A percentile compares a stretch with the other conserved stretches of the same genome.
These are phyloP conservation scores for Stomatorhinus ivindoensis DNA, from an alignment of 2,113 vertebrate species.

Conservation along the genomic window DNA sequence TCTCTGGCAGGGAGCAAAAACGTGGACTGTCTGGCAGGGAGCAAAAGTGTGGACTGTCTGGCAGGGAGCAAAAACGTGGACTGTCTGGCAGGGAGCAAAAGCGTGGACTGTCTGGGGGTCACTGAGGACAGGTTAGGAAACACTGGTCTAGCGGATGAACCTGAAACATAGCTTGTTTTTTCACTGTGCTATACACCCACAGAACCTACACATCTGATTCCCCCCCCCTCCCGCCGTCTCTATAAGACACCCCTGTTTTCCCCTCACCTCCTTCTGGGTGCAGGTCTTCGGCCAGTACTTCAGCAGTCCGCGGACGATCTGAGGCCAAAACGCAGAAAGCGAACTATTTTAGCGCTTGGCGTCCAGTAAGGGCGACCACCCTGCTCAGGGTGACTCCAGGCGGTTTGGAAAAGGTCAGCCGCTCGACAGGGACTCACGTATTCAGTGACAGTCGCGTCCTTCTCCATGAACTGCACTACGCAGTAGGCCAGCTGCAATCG, in stretches of 20 bases:
- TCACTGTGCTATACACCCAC: not conserved
- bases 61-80: not conserved
- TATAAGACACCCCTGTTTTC: not conserved
- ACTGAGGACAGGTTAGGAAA: not conserved
- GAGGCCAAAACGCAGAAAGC: slow-evolving; percentile 18
- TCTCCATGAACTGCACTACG: slow-evolving; percentile 88
- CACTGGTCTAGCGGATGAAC: not conserved
- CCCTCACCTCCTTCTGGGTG: slow-evolving; percentile 83
- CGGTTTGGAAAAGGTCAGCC: not conserved
- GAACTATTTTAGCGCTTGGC: not conserved
- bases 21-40: too few species aligned
- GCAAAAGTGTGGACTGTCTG: not conserved
- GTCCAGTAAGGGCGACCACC: not conserved
- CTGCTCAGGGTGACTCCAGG: not conserved
- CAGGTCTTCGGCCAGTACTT: slow-evolving; percentile 93
- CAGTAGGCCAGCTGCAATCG: slow-evolving; percentile 76
- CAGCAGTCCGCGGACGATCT: slow-evolving; percentile 83
- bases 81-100: not conserved
- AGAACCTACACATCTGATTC: not conserved
- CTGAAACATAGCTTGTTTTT: not conserved
- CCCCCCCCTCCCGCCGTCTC: not conserved
- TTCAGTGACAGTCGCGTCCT: slow-evolving; percentile 83
- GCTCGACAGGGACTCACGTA: slow-evolving; percentile 61
- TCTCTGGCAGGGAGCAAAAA: not conserved
- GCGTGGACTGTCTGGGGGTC: not conserved